phyloP scores from a whole-genome alignment of 1,140 invertebrate species.

The Drosophila leontia region DNA sequence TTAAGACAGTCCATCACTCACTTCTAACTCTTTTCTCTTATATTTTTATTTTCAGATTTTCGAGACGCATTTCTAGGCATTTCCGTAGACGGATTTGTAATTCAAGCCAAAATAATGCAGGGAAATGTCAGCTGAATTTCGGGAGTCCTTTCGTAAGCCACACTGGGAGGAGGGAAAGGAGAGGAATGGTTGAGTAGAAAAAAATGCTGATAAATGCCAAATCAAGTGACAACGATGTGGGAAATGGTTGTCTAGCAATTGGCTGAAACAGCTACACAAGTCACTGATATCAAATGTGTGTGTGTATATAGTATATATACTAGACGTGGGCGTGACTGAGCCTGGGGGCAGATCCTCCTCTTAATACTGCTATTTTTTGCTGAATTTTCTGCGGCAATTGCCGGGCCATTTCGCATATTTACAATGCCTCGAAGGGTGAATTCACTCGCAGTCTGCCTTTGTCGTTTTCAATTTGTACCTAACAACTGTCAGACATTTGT shows the following conservation, averaged over 20 bases:
- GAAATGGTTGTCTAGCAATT: constrained; percentile 65
- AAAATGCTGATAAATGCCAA: constrained; percentile 81
- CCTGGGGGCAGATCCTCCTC: constrained; percentile 39
- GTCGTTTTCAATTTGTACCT: constrained; percentile 64
- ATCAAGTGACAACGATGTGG: constrained; percentile 78
- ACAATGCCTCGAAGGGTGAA: constrained; percentile 49
- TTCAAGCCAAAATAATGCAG: constrained; percentile 48
- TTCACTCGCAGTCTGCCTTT: constrained; percentile 39
- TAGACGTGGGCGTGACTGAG: constrained; percentile 43
- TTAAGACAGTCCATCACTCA: neutral
- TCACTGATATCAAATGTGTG: constrained; percentile 64
- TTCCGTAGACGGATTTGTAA: constrained; percentile 27
- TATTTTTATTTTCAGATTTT: constrained; percentile 66
- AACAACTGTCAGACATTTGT: constrained; percentile 60
- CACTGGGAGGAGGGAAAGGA: constrained; percentile 3
- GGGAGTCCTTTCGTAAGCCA: constrained; percentile 20
- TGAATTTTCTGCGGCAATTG: constrained; percentile 52
- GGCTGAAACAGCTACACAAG: constrained; percentile 66
- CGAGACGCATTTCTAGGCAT: constrained; percentile 75
- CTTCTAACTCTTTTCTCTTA: constrained; percentile 17
- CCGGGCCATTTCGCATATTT: constrained; percentile 58
- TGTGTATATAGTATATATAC: constrained; percentile 12
- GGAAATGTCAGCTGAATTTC: constrained; percentile 32
- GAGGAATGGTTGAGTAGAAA: constrained; percentile 28
- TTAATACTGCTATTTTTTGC: constrained; percentile 42